phyloP scores from a whole-genome alignment of 1,140 invertebrate genomes.

The Drosophila orosa region DNA sequence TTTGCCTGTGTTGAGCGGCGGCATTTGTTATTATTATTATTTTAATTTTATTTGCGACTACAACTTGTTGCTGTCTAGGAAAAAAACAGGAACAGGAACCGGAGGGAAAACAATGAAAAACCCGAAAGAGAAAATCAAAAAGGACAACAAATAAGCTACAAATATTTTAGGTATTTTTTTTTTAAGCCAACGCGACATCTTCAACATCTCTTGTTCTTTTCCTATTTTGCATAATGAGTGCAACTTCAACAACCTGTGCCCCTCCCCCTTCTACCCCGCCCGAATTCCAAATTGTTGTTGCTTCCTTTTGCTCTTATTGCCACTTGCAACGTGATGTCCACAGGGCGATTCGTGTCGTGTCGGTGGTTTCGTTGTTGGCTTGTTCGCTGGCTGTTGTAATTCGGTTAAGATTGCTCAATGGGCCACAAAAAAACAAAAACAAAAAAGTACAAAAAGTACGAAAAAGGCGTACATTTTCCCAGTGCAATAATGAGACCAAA shows the following conservation, averaged over 20 bases:
- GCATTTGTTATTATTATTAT: conserved; percentile 47
- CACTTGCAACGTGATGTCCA: conserved; percentile 74
- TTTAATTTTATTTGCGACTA: conserved; percentile 50
- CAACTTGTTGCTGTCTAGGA: conserved; percentile 65
- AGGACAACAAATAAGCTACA: conserved; percentile 43
- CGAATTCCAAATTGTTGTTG: conserved; percentile 15
- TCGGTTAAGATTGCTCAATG: conserved; percentile 50
- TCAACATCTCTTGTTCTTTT: conserved; percentile 9
- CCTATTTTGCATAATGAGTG: conserved; percentile 73
- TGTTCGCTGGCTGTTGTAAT: conserved; percentile 48
- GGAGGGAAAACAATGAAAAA: conserved; percentile 14
- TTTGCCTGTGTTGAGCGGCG: conserved; percentile 23
- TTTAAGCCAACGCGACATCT: not conserved
- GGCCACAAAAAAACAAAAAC: not conserved
- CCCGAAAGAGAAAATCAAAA: not conserved
- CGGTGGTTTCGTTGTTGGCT: conserved; percentile 52
- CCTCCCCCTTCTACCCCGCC: conserved; percentile 22
- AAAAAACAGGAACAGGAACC: not conserved
- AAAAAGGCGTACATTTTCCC: conserved; percentile 72
- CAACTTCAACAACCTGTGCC: conserved; percentile 50
- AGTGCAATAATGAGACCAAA: conserved; percentile 60
- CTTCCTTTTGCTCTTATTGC: conserved; percentile 25
- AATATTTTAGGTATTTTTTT: conserved; percentile 44
- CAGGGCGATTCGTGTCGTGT: conserved; percentile 79
- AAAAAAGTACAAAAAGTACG: conserved; percentile 5